Evolutionary conservation across 2,797 vertebrate genomes (phyloP), one percentile per base, ranked within the genome.

Genomic region (Rhabdomys pumilio): DNA sequence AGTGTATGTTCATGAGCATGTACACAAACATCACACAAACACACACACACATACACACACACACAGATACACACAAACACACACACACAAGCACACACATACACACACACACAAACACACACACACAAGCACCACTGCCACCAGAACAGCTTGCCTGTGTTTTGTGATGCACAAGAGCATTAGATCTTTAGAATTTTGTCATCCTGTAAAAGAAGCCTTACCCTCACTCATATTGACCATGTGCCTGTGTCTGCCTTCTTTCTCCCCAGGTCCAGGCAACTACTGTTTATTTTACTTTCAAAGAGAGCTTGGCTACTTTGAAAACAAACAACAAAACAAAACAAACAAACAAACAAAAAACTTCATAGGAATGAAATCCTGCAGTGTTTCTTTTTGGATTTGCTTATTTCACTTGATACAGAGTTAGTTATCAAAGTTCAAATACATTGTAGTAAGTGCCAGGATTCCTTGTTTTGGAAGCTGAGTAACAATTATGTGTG

Each of bases 161-260:
- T n/a, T 50, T 38, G 3, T 29, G 81, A 4, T 44, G 13, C 61
- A 84, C 41, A 31, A 57, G 59, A 65, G n/a, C 91, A 63, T 90
- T 41, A 82, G 53, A 72, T 31, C 53, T 89, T 88, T 75, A 75
- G 69, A 73, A 89, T 17, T 67, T 81, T 83, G 76, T 76, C 31
- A 65, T 75, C n/a, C 61, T 82, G 55, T 24, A 85, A 75, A 96
- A 80, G 57, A 76, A 89, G 80, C 63, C 89, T n/a, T 19, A 22
- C 26, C 14, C 0, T 53, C 34, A 20, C 1, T 53, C n/a, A 10
- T 34, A 26, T 13, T 38, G 34, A 61, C 34, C 72, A n/a, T 13
- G n/a, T 55, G 84, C 69, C 61, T 88, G 38, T 8, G 29, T 24
- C 41, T 34, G 11, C 11, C 1, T 14, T 47, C 50, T 31, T 29